Percentiles rank a stretch among this genome's conserved stretches.
phyloP scores from a whole-genome alignment of 1,140 invertebrate species.

The Diabrotica virgifera region DNA sequence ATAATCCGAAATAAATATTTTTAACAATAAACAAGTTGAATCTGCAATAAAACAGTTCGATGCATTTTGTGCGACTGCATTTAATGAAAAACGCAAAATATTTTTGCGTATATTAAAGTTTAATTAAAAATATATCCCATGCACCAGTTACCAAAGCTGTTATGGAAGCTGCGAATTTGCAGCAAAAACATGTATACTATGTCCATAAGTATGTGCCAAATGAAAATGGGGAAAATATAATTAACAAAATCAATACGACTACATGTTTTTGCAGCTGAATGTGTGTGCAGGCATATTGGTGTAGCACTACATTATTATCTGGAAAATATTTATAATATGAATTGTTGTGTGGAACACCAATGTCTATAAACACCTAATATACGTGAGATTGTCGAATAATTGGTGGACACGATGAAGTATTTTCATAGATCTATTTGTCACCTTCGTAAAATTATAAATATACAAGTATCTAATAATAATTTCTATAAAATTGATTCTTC shows the following conservation, averaged over 20 bases:
- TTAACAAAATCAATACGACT: background rate
- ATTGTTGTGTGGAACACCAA: constrained; percentile 24
- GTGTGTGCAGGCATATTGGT: constrained; percentile 36
- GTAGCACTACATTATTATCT: constrained; percentile 33
- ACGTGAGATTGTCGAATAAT: constrained; percentile 8
- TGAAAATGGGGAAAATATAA: background rate
- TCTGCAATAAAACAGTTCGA: background rate
- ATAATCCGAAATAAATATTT: background rate
- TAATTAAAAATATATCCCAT: constrained; percentile 12
- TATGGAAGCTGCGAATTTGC: constrained; percentile 33
- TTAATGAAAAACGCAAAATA: constrained; percentile 8
- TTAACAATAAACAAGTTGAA: background rate
- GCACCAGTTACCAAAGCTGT: constrained; percentile 29
- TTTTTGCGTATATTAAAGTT: constrained; percentile 15
- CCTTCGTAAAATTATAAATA: no score
- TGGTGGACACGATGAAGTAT: constrained; percentile 23
- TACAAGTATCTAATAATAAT: no score
- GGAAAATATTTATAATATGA: constrained; percentile 28
- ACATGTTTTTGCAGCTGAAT: constrained; percentile 31
- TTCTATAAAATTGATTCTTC: no score
- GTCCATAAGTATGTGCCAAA: constrained; percentile 4
- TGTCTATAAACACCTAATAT: constrained; percentile 20
- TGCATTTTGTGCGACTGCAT: background rate
- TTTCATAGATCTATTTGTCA: background rate
- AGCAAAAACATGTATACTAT: constrained; percentile 27